These are phyloP conservation scores for Chionomys nivalis DNA, from an alignment of 2,113 vertebrate species.

Conservation along the genomic window DNA sequence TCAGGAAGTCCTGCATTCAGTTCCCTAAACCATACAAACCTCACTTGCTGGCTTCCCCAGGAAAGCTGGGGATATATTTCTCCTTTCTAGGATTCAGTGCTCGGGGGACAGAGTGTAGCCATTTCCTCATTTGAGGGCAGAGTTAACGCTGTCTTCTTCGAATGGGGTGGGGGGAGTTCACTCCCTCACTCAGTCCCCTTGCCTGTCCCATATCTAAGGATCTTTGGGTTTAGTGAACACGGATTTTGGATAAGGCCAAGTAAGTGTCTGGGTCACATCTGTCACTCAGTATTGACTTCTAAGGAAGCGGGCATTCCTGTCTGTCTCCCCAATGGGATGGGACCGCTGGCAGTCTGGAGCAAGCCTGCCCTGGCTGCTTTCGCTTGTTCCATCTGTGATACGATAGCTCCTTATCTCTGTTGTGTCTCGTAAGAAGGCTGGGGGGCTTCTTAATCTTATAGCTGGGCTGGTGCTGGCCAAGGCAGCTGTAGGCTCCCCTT, in stretches of 20 bases:
- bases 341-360: not conserved
- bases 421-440: conserved; percentile 28
- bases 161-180: no score
- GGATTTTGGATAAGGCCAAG: not conserved
- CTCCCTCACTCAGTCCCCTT: not conserved
- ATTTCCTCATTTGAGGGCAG: not conserved
- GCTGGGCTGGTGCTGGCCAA: not conserved
- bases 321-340: not conserved
- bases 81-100: not conserved
- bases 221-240: not conserved
- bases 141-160: not conserved
- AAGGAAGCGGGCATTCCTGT: not conserved
- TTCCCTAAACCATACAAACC: not conserved
- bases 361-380: not conserved
- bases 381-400: fast-evolving
- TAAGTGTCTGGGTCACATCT: not conserved
- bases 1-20: not conserved
- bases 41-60: not conserved
- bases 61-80: no score
- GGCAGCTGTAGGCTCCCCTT: not conserved
- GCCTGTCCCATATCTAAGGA: not conserved
- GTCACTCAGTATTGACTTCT: not conserved
- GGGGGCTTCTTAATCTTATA: conserved; percentile 42
- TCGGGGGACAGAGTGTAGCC: not conserved
- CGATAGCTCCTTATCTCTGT: conserved; percentile 50